Conservation (phyloP, 1,140 invertebrate genomes). For the Harpegnathos saltator region DNA sequence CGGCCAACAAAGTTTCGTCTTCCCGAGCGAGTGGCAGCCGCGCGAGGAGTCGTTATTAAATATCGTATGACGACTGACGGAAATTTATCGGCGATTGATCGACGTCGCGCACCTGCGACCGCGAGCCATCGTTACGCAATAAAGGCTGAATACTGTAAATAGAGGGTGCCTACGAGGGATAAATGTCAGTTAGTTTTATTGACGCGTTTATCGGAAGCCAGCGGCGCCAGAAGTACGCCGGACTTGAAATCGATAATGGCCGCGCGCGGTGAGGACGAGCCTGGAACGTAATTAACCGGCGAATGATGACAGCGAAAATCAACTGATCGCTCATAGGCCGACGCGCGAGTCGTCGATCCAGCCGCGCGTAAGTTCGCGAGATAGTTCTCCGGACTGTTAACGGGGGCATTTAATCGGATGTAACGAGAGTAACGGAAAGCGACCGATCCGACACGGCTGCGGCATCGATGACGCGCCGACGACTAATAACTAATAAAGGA, state of each 20-base stretch:
- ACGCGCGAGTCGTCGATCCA: constrained; percentile 9
- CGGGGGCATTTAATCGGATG: constrained; percentile 22
- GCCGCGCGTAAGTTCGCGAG: background rate
- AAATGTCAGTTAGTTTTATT: constrained; percentile 13
- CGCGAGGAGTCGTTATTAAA: constrained; percentile 26
- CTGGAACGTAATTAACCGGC: background rate
- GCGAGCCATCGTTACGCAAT: constrained; percentile 27
- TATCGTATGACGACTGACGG: background rate
- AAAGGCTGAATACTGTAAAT: constrained; percentile 10
- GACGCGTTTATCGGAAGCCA: background rate
- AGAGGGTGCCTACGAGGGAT: constrained; percentile 16
- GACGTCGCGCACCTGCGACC: constrained; percentile 37
- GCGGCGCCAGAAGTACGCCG: background rate
- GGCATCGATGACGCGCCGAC: background rate
- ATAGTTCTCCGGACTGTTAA: background rate
- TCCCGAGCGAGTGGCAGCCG: background rate
- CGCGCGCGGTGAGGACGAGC: background rate
- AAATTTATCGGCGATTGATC: constrained; percentile 45
- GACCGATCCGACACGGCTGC: background rate
- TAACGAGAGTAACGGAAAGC: background rate
- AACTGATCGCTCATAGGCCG: background rate
- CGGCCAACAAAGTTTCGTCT: constrained; percentile 21
- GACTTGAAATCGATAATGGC: constrained; percentile 3
- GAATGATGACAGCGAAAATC: background rate
- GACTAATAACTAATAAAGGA: constrained; percentile 21